Conservation (phyloP, 2,113 vertebrate genomes). For the Lynx canadensis region DNA sequence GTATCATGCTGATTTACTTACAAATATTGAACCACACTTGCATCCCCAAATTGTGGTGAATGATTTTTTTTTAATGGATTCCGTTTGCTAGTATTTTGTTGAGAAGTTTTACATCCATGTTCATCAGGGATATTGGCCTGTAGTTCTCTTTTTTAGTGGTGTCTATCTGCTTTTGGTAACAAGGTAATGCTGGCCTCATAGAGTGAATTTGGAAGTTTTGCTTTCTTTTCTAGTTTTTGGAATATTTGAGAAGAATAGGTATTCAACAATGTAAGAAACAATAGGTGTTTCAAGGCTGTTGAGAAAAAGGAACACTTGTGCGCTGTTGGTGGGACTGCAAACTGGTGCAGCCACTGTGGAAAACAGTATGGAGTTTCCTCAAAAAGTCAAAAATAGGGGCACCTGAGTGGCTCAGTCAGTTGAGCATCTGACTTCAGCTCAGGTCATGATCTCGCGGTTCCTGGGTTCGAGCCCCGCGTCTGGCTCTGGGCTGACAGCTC, state of each 20-base stretch:
- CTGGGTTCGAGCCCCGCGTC: too few relatives aligned
- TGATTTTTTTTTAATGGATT: neutral
- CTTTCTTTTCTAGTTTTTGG: neutral
- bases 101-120: neutral
- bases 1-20: neutral
- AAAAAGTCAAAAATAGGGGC: neutral
- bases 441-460: too few relatives aligned
- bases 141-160: neutral
- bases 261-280: neutral
- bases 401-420: too few relatives aligned
- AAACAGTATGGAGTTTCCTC: neutral
- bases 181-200: neutral
- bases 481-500: too few relatives aligned
- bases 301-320: neutral
- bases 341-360: neutral
- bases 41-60: neutral
- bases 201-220: neutral
- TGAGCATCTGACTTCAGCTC: too few relatives aligned
- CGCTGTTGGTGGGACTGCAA: neutral
- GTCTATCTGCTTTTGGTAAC: neutral
- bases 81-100: neutral
- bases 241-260: neutral
- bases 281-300: neutral
- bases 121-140: neutral
- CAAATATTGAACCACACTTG: neutral